These are phyloP conservation scores for Ophiodon elongatus DNA, from an alignment of 2,113 vertebrate genomes.

Conservation along the genomic window DNA sequence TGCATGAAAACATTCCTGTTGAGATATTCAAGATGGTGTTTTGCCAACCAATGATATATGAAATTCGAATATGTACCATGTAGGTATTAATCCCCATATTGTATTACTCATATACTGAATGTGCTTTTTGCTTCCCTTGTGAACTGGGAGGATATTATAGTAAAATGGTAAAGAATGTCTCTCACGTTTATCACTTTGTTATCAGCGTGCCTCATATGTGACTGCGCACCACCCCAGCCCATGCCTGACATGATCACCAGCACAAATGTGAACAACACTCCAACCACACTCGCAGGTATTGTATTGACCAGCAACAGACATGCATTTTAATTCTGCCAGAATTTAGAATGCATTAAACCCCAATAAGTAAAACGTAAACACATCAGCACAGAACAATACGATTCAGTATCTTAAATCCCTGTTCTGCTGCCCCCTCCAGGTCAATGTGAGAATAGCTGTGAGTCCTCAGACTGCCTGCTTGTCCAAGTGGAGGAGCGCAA, in stretches of 20 bases:
- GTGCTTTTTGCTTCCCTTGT: not conserved
- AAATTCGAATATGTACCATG: not conserved
- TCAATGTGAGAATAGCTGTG: constrained; percentile 86
- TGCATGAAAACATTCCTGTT: not conserved
- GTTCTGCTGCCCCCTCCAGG: constrained; percentile 76
- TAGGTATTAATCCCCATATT: not conserved
- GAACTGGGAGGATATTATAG: not conserved
- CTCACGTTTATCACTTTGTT: constrained; percentile 20
- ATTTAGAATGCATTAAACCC: not conserved
- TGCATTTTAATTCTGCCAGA: not conserved
- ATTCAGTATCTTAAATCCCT: not conserved
- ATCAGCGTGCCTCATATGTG: constrained; percentile 87
- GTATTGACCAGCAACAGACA: constrained; percentile 2
- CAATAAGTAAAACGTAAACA: not conserved
- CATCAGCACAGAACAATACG: not conserved
- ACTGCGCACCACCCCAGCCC: constrained; percentile 80
- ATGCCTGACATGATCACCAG: constrained; percentile 80
- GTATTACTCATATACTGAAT: not conserved
- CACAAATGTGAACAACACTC: constrained; percentile 64
- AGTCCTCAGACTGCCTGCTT: constrained; percentile 88
- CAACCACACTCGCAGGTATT: constrained; percentile 85
- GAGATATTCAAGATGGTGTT: not conserved
- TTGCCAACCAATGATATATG: not conserved
- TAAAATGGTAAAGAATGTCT: constrained; percentile 1
- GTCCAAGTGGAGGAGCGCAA: constrained; percentile 88